These are phyloP conservation scores for Altica lythri DNA, from an alignment of 2,888 invertebrate genomes.

Conservation along the genomic window DNA sequence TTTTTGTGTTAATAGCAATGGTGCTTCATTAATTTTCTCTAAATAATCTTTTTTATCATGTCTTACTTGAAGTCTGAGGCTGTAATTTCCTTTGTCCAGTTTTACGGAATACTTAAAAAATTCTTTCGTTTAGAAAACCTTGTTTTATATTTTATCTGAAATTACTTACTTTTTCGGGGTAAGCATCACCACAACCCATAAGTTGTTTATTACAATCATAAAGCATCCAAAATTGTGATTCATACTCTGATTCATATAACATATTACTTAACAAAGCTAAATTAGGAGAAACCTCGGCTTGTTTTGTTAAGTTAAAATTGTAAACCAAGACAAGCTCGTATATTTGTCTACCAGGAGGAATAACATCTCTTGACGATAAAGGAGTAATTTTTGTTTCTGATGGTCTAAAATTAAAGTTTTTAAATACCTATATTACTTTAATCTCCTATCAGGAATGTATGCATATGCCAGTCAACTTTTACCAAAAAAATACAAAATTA, in stretches of 20 bases:
- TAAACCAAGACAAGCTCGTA: constrained; percentile 90
- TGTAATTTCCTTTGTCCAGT: constrained; percentile 95
- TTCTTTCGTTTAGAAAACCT: not conserved
- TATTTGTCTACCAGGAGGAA: constrained; percentile 87
- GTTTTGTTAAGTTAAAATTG: constrained; percentile 79
- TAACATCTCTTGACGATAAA: constrained; percentile 78
- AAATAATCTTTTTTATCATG: constrained; percentile 86
- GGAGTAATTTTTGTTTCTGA: constrained; percentile 79
- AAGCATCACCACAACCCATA: constrained; percentile 86
- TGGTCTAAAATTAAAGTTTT: constrained; percentile 76
- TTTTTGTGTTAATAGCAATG: constrained; percentile 76
- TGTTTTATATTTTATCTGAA: not conserved
- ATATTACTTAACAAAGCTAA: constrained; percentile 81
- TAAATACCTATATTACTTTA: no score
- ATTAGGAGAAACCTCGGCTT: constrained; percentile 80
- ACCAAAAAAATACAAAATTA: no score
- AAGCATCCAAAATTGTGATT: constrained; percentile 96
- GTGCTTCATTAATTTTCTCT: constrained; percentile 83
- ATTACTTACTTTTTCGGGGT: constrained; percentile 72
- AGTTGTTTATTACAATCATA: constrained; percentile 90
- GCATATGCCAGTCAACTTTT: no score
- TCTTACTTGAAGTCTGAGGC: constrained; percentile 82
- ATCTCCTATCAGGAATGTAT: no score
- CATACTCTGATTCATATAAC: constrained; percentile 94
- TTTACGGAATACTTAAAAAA: constrained; percentile 76